Conservation (phyloP, 2,888 invertebrate species). For the Drosophila stalkeri region DNA sequence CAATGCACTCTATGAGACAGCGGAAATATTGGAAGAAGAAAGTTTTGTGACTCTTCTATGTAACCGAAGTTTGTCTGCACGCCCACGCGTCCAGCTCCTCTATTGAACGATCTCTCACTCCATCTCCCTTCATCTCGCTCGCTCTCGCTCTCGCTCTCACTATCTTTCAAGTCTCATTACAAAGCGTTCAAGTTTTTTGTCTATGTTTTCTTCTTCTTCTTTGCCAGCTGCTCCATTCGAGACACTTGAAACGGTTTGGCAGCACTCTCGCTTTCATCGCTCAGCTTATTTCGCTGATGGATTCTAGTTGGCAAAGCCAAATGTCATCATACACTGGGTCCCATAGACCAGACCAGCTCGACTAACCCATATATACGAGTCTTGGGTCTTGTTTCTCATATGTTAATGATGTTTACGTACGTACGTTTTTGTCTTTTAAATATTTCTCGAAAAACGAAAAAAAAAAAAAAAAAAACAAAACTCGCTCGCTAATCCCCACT, state of each 20-base stretch:
- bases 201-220: background rate
- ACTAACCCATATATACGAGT: constrained; percentile 24
- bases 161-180: constrained; percentile 54
- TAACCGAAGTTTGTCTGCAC: constrained; percentile 30
- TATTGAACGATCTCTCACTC: constrained; percentile 46
- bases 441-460: constrained; percentile 13
- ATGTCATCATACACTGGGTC: constrained; percentile 1
- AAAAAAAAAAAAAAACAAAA: background rate
- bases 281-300: constrained; percentile 28
- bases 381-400: constrained; percentile 22
- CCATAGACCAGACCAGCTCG: constrained; percentile 14
- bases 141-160: background rate
- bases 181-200: constrained; percentile 24
- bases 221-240: background rate
- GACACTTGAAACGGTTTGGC: constrained; percentile 66
- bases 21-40: constrained; percentile 69
- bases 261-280: constrained; percentile 75
- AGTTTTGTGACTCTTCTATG: constrained; percentile 60
- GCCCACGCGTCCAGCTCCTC: constrained; percentile 35
- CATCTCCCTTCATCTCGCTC: background rate
- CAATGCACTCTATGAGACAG: constrained; percentile 63
- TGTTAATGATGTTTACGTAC: constrained; percentile 58
- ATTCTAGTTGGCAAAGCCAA: constrained; percentile 61
- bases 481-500: constrained; percentile 57
- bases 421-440: constrained; percentile 32